Evolutionary conservation across 1,140 invertebrate species (phyloP).

Genomic region (Drosophila orena): DNA sequence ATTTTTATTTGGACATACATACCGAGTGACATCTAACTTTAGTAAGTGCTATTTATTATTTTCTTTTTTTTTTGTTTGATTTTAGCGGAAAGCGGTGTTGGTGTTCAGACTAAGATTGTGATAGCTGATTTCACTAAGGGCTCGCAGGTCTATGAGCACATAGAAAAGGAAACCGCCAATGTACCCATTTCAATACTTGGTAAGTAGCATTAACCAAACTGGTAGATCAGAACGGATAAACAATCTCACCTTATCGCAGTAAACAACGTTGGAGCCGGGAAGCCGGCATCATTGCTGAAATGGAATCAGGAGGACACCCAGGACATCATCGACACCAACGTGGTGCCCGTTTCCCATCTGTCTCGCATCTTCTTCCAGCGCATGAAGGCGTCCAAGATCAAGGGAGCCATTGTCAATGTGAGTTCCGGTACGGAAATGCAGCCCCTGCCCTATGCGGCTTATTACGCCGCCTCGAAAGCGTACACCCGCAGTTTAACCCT

Average conservation of each 20-base stretch:
- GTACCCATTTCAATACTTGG: slow-evolving; percentile 92
- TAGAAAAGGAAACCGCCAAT: slow-evolving; percentile 88
- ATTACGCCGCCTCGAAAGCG: slow-evolving; percentile 94
- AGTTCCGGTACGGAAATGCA: slow-evolving; percentile 94
- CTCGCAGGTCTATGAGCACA: slow-evolving; percentile 88
- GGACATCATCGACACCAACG: slow-evolving; percentile 94
- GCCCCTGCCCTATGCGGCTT: slow-evolving; percentile 93
- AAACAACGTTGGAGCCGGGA: slow-evolving; percentile 94
- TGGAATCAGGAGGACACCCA: slow-evolving; percentile 90
- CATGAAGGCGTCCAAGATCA: slow-evolving; percentile 90
- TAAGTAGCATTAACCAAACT: slow-evolving; percentile 83
- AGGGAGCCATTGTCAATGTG: slow-evolving; percentile 94
- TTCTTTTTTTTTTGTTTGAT: background rate
- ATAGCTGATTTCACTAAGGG: slow-evolving; percentile 93
- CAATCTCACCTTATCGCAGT: slow-evolving; percentile 86
- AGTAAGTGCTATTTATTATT: background rate
- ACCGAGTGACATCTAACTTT: background rate
- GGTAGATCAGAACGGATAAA: background rate
- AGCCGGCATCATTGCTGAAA: slow-evolving; percentile 91
- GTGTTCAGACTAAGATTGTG: slow-evolving; percentile 90
- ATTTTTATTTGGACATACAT: background rate
- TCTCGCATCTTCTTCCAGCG: slow-evolving; percentile 91
- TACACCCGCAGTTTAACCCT: slow-evolving; percentile 73
- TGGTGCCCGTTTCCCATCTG: slow-evolving; percentile 93
- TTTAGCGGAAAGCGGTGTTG: slow-evolving; percentile 77